A percentile compares a stretch with the other conserved stretches of the same genome.
These are phyloP conservation scores for Triplophysa yarkandensis DNA, from an alignment of 2,797 vertebrate genomes.

Conservation along the genomic window DNA sequence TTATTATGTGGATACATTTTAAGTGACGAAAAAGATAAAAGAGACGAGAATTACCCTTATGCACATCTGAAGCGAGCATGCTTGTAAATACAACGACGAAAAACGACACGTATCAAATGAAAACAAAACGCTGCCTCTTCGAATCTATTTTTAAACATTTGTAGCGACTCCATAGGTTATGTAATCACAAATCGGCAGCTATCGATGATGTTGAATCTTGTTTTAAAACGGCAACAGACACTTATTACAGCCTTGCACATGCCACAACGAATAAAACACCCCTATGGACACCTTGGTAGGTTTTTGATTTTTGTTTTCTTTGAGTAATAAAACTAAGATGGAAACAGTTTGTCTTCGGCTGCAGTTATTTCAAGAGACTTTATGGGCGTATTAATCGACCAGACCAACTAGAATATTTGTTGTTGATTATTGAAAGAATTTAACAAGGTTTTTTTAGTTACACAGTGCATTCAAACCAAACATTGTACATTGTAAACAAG, in stretches of 20 bases:
- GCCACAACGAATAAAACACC: constrained; percentile 61
- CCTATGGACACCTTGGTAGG: constrained; percentile 57
- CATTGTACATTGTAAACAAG: too few relatives aligned
- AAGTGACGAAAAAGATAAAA: constrained; percentile 57
- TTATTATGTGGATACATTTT: constrained; percentile 67
- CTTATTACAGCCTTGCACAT: constrained; percentile 59
- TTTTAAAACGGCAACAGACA: constrained; percentile 59
- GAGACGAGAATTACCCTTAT: constrained; percentile 57
- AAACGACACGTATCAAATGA: constrained; percentile 50
- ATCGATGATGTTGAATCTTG: constrained; percentile 56
- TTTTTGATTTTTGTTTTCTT: constrained; percentile 46
- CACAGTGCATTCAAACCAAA: too few relatives aligned
- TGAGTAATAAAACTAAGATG: constrained; percentile 61
- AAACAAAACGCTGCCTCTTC: constrained; percentile 58
- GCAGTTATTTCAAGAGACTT: constrained; percentile 20
- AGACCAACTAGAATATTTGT: neutral
- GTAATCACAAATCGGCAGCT: constrained; percentile 60
- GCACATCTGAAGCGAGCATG: constrained; percentile 65
- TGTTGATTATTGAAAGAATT: too few relatives aligned
- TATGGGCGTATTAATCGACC: neutral
- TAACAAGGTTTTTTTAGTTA: neutral
- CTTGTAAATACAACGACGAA: constrained; percentile 62
- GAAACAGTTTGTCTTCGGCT: constrained; percentile 24
- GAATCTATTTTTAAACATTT: constrained; percentile 62
- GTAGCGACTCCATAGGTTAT: constrained; percentile 50